These are phyloP conservation scores for Morelia viridis DNA, from an alignment of 2,797 vertebrate genomes.

Conservation along the genomic window DNA sequence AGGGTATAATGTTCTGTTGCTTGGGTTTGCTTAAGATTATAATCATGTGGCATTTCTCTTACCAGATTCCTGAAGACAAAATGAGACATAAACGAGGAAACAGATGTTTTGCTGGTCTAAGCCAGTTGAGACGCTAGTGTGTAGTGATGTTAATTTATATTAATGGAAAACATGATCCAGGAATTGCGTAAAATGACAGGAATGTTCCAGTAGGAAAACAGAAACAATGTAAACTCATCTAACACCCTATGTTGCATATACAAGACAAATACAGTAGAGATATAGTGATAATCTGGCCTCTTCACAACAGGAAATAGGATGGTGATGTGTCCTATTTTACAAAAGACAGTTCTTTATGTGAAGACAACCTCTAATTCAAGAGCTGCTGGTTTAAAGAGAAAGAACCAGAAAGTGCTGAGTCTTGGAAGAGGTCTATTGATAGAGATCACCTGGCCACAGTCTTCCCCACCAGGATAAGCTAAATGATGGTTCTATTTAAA, in stretches of 20 bases:
- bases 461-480: not conserved
- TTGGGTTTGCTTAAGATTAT: constrained; percentile 20
- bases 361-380: not conserved
- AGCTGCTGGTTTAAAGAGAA: not conserved
- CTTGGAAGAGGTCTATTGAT: not conserved
- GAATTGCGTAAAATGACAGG: constrained; percentile 26
- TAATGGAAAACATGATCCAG: constrained; percentile 39
- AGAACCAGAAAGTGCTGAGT: not conserved
- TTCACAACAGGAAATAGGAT: not conserved
- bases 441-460: not conserved
- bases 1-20: not conserved
- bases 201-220: constrained; percentile 30
- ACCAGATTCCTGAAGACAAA: constrained; percentile 24
- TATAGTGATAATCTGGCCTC: not conserved
- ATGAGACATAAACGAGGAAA: constrained; percentile 23
- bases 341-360: not conserved
- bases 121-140: constrained; percentile 17
- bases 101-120: constrained; percentile 28
- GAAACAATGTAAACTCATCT: constrained; percentile 14
- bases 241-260: constrained; percentile 1
- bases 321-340: not conserved
- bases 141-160: constrained; percentile 31
- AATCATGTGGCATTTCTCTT: constrained; percentile 17
- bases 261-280: not conserved
- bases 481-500: not conserved